Evolutionary conservation across 2,797 vertebrate species (phyloP).

Genomic region (Rhodeus uyekii): DNA sequence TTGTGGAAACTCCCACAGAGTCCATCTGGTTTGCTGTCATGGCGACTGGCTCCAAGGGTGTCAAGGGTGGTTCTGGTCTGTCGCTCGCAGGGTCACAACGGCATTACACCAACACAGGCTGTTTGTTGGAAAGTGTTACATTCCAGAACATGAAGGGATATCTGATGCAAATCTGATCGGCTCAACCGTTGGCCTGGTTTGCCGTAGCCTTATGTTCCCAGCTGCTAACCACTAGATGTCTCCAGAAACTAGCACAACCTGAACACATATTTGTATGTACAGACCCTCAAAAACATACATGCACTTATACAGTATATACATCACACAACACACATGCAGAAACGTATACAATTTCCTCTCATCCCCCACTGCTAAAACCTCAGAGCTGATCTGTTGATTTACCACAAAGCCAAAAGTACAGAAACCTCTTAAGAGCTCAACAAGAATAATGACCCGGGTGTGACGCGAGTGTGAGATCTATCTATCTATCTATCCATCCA

Average conservation of each 20-base stretch:
- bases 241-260: slow-evolving; percentile 14
- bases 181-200: neutral
- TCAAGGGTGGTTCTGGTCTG: slow-evolving; percentile 33
- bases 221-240: slow-evolving; percentile 56
- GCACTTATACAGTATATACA: neutral
- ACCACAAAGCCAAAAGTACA: neutral
- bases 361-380: neutral
- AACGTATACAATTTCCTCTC: neutral
- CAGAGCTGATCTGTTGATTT: neutral
- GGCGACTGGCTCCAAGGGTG: slow-evolving; percentile 17
- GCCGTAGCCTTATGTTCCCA: neutral
- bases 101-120: slow-evolving; percentile 4
- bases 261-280: neutral
- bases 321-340: too few relatives aligned
- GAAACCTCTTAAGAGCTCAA: neutral
- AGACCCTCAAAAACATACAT: neutral
- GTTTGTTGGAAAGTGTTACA: slow-evolving; percentile 9
- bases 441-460: neutral
- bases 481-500: too few relatives aligned
- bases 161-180: neutral
- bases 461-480: neutral
- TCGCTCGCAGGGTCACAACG: slow-evolving; percentile 33
- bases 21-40: slow-evolving; percentile 50
- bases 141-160: neutral
- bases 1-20: slow-evolving; percentile 49